Conservation (phyloP, 2,888 invertebrate species). For the Leistus spinibarbis region DNA sequence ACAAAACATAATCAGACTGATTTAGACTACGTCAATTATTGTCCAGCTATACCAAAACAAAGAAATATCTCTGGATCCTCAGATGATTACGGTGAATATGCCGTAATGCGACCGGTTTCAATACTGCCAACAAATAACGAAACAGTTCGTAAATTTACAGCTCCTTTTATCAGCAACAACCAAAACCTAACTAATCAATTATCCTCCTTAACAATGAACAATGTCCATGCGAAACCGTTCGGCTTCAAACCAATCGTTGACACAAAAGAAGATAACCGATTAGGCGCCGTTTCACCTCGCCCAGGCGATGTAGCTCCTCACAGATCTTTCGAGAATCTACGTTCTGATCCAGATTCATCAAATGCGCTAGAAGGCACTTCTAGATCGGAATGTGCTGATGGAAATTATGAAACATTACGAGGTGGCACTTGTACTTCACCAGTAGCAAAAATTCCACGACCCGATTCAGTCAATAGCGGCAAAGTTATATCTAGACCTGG, state of each 20-base stretch:
- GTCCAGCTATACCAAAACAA: constrained; percentile 46
- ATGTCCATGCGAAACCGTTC: constrained; percentile 1
- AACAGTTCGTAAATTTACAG: constrained; percentile 31
- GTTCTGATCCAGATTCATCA: constrained; percentile 23
- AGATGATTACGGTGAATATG: constrained; percentile 42
- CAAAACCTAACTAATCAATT: constrained; percentile 25
- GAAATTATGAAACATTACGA: constrained; percentile 37
- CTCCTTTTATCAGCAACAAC: constrained; percentile 9
- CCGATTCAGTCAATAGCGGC: constrained; percentile 55
- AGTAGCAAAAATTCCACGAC: constrained; percentile 50
- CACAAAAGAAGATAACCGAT: constrained; percentile 43
- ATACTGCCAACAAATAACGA: constrained; percentile 8
- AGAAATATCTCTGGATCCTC: constrained; percentile 47
- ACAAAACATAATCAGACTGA: constrained; percentile 39
- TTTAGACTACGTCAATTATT: constrained; percentile 55
- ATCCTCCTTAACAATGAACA: constrained; percentile 17
- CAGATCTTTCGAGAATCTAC: constrained; percentile 34
- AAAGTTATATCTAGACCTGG: constrained; percentile 45
- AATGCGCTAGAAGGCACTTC: background rate
- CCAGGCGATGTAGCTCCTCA: constrained; percentile 43
- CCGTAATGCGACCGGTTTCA: constrained; percentile 42
- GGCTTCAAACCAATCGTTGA: constrained; percentile 41
- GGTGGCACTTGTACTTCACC: constrained; percentile 46
- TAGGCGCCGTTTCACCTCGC: constrained; percentile 41
- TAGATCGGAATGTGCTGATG: background rate